Evolutionary conservation across 2,797 vertebrate species (phyloP).

Genomic region (Leucoraja ocellata): DNA sequence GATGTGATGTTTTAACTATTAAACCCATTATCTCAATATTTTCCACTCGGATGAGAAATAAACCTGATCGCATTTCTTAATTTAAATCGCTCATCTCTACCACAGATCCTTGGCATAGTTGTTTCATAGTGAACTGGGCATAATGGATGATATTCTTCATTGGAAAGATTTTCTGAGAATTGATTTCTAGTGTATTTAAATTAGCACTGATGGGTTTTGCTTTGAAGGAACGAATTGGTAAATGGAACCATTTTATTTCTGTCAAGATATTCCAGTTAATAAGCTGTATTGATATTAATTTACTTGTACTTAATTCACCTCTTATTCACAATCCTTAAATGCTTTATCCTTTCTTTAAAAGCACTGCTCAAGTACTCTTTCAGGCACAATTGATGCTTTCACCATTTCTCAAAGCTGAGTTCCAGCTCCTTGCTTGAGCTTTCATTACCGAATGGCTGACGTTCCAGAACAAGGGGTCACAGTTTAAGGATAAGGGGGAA

Average conservation of each 20-base stretch:
- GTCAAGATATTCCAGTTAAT: not conserved
- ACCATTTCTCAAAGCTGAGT: not conserved
- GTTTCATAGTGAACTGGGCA: not conserved
- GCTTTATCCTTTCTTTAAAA: not conserved
- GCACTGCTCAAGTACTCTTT: not conserved
- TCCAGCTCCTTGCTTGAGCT: not conserved
- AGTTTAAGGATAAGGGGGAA: too few species aligned
- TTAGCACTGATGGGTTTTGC: not conserved
- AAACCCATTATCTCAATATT: not conserved
- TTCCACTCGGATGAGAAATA: not conserved
- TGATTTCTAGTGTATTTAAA: conserved; percentile 31
- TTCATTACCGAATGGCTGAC: not conserved
- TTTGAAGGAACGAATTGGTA: conserved; percentile 11
- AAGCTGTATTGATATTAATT: conserved; percentile 3
- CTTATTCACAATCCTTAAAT: not conserved
- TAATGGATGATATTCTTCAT: conserved; percentile 8
- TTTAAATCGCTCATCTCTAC: not conserved
- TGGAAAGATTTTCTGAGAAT: not conserved
- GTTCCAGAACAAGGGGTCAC: too few species aligned
- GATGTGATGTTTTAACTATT: not conserved
- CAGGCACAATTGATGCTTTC: not conserved
- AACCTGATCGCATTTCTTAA: not conserved
- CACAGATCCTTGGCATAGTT: not conserved
- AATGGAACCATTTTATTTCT: conserved; percentile 24
- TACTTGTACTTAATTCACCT: not conserved